These are phyloP conservation scores for Brachionus koreanus DNA, from an alignment of 1,140 invertebrate genomes.

Conservation along the genomic window DNA sequence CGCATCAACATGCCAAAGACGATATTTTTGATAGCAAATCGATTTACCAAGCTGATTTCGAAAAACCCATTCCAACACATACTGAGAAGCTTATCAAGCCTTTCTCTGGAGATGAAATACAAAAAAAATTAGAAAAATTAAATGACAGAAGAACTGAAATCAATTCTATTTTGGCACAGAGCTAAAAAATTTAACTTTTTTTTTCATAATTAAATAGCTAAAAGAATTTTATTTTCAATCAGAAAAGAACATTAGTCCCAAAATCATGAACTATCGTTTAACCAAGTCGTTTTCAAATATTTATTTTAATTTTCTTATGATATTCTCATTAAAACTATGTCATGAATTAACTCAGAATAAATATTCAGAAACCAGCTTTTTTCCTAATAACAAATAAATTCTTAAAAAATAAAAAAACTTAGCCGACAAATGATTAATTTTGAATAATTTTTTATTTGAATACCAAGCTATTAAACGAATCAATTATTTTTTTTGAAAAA, in stretches of 20 bases:
- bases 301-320: too few relatives aligned
- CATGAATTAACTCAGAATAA: too few relatives aligned
- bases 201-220: neutral
- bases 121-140: neutral
- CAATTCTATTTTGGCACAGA: neutral
- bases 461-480: too few relatives aligned
- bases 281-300: neutral
- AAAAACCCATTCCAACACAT: neutral
- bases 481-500: too few relatives aligned
- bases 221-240: too few relatives aligned
- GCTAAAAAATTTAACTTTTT: neutral
- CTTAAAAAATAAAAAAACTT: too few relatives aligned
- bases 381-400: too few relatives aligned
- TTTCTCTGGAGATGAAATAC: neutral
- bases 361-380: too few relatives aligned
- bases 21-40: constrained; percentile 8
- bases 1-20: constrained; percentile 8
- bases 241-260: too few relatives aligned
- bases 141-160: constrained; percentile 4
- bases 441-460: too few relatives aligned
- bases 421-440: too few relatives aligned
- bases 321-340: too few relatives aligned
- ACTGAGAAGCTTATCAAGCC: neutral
- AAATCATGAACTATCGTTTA: neutral
- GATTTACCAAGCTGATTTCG: constrained; percentile 37